Evolutionary conservation across 1,140 invertebrate genomes (phyloP).

Genomic region (Papilio xuthus): DNA sequence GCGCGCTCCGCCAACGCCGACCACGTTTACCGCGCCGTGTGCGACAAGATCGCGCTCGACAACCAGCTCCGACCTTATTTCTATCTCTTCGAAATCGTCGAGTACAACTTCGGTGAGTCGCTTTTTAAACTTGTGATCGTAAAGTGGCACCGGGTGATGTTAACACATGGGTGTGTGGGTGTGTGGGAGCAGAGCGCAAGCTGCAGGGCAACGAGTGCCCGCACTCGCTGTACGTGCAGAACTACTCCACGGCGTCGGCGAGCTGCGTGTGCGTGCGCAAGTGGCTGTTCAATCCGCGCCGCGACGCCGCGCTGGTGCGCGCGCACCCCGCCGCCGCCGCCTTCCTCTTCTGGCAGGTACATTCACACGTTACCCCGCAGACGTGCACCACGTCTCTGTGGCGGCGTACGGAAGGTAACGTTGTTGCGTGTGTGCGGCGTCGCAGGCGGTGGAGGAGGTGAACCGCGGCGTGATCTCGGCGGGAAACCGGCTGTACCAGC

Average conservation of each 20-base stretch:
- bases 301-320: constrained; percentile 76
- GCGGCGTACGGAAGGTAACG: no score
- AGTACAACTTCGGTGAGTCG: constrained; percentile 94
- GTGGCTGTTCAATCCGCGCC: constrained; percentile 91
- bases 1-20: constrained; percentile 94
- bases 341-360: constrained; percentile 86
- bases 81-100: constrained; percentile 99
- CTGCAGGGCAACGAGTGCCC: constrained; percentile 96
- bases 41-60: constrained; percentile 92
- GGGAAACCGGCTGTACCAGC: constrained; percentile 94
- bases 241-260: constrained; percentile 98
- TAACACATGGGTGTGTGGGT: background rate
- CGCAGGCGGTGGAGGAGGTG: constrained; percentile 96
- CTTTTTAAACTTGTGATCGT: background rate
- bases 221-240: constrained; percentile 99
- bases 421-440: background rate
- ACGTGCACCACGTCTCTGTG: no score
- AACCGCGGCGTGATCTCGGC: constrained; percentile 95
- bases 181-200: constrained; percentile 89
- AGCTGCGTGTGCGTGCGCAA: constrained; percentile 96
- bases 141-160: no score
- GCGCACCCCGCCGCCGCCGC: constrained; percentile 83
- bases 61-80: constrained; percentile 94
- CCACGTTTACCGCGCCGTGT: constrained; percentile 95
- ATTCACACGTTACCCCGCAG: no score